These are phyloP conservation scores for Neodontobutis hainanensis DNA, from an alignment of 2,113 vertebrate species.

Conservation along the genomic window DNA sequence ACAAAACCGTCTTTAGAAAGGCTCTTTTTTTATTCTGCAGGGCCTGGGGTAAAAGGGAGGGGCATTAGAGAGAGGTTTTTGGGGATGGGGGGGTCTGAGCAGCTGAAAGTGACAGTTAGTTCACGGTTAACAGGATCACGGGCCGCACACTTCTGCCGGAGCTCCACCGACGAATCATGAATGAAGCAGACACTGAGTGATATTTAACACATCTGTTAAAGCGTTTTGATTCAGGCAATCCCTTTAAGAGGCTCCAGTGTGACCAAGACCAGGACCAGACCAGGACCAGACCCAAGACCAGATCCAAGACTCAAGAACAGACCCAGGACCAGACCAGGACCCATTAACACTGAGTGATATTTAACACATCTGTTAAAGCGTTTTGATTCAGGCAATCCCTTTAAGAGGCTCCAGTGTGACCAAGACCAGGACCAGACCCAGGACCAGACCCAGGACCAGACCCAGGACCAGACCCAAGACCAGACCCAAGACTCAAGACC, in stretches of 20 bases:
- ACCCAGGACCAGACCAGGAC: background rate
- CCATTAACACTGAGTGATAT: background rate
- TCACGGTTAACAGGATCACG: conserved; percentile 99
- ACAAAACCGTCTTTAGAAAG: conserved; percentile 93
- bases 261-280: conserved; percentile 78
- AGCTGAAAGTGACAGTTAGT: conserved; percentile 99
- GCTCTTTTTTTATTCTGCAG: conserved; percentile 85
- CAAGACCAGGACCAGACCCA: too few relatives aligned
- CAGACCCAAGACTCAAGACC: too few relatives aligned
- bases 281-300: conserved; percentile 27
- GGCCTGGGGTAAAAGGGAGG: conserved; percentile 77
- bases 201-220: conserved; percentile 98
- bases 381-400: too few relatives aligned
- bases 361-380: too few relatives aligned
- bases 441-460: too few relatives aligned
- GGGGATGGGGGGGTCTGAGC: conserved; percentile 92
- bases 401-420: too few relatives aligned
- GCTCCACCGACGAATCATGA: conserved; percentile 83
- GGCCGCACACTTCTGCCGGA: conserved; percentile 88
- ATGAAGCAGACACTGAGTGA: conserved; percentile 75
- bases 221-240: conserved; percentile 81
- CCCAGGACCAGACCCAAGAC: too few relatives aligned
- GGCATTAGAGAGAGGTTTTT: conserved; percentile 69
- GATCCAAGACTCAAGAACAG: background rate
- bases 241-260: conserved; percentile 79